These are phyloP conservation scores for Sphaerophoria rueppellii DNA, from an alignment of 2,888 invertebrate genomes.

Conservation along the genomic window DNA sequence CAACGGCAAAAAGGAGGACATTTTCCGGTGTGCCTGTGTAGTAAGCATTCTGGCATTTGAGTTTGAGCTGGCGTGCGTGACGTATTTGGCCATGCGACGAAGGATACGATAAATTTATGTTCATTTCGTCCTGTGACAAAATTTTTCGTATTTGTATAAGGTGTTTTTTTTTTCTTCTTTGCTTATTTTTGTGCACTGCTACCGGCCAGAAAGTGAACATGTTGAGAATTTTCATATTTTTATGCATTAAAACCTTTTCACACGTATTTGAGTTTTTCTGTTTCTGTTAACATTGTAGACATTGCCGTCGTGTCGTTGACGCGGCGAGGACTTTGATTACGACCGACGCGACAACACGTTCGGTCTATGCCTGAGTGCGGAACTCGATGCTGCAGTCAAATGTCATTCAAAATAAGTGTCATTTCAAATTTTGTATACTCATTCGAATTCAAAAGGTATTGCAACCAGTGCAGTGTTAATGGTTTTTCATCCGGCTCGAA, in stretches of 20 bases:
- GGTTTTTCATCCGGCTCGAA: slow-evolving; percentile 27
- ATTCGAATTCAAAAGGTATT: slow-evolving; percentile 10
- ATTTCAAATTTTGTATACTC: neutral
- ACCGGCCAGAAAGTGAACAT: slow-evolving; percentile 24
- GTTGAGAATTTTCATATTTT: slow-evolving; percentile 59
- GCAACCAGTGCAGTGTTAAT: slow-evolving; percentile 3
- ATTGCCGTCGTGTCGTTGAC: too few relatives aligned
- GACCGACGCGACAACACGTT: neutral
- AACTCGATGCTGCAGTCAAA: slow-evolving; percentile 32
- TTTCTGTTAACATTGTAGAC: neutral
- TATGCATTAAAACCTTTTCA: slow-evolving; percentile 30
- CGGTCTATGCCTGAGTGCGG: slow-evolving; percentile 9
- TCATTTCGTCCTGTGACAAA: slow-evolving; percentile 55
- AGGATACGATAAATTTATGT: slow-evolving; percentile 64
- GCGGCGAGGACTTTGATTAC: neutral
- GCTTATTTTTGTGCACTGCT: neutral
- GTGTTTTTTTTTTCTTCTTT: neutral
- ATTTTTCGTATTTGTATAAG: slow-evolving; percentile 50
- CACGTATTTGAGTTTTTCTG: neutral
- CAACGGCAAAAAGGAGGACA: slow-evolving; percentile 45
- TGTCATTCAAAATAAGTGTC: slow-evolving; percentile 42
- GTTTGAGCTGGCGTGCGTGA: slow-evolving; percentile 68
- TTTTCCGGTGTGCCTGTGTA: slow-evolving; percentile 48
- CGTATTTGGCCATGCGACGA: slow-evolving; percentile 65
- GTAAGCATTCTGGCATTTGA: slow-evolving; percentile 37